Base-by-base conservation (phyloP, 1,140 invertebrate genomes). In the Zeugodacus cucurbitae region DNA sequence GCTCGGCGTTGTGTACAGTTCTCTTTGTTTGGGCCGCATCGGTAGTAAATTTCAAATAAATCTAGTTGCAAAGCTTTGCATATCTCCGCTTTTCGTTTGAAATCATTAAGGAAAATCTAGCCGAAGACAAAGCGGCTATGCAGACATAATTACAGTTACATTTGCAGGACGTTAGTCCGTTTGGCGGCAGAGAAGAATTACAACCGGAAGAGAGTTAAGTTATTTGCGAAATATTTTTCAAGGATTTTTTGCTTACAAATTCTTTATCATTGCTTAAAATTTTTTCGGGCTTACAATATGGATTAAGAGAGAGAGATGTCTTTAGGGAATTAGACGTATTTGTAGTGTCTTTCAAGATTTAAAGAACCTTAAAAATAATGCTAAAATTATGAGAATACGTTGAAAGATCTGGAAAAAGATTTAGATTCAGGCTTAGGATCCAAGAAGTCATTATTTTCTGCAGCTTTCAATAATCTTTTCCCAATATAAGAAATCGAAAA, bases 71-170 rank as follows among this genome's bases (percentile, higher is more conserved):
- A 82, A 48, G 41, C 74, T 82, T 54, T 82, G 74, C 74, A 82
- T 82, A 82, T 82, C 74, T 82, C 41, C 74, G 74, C 74, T 48
- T 82, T 82, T 82, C 74, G 41, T 82, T 82, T 44, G 74, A 82
- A 82, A 82, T 82, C 74, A 82, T 82, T 82, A 82, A 82, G 74
- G 10, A 48, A 29, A 82, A 48, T 82, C 41, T 82, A 82, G 74
- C 22, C 22, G 20, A 82, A 41, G 29, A 37, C 29, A 67, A 67
- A 74, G 74, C 41, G 74, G n/a, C 41, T 82, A 54, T 82, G 41
- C 41, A 48, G 37, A 82, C 74, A 82, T 37, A 82, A 82, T 82
- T 82, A 82, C 10, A 82, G 37, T 7, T 82, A 82, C 22, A 82
- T 82, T 54, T 54, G 48, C 48, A 5, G 48, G 4, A 17, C 17